These are phyloP conservation scores for Synanthedon andrenaeformis DNA, from an alignment of 2,888 invertebrate genomes.

Conservation along the genomic window DNA sequence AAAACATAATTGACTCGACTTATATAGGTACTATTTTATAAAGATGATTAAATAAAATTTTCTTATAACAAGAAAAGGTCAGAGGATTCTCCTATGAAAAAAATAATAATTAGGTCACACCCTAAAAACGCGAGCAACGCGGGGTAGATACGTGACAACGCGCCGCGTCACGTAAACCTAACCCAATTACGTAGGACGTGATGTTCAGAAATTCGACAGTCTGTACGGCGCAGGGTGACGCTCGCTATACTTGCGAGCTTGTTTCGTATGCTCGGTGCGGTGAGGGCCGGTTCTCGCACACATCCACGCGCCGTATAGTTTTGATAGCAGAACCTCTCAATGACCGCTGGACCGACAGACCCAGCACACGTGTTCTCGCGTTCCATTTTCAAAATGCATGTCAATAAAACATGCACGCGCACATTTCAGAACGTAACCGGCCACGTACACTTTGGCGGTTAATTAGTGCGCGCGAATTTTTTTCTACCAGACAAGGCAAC, in stretches of 20 bases:
- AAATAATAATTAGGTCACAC: constrained; percentile 49
- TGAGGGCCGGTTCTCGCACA: constrained; percentile 58
- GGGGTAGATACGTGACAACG: constrained; percentile 38
- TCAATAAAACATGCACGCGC: constrained; percentile 42
- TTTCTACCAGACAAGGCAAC: constrained; percentile 16
- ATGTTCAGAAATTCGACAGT: constrained; percentile 54
- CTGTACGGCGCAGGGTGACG: constrained; percentile 14
- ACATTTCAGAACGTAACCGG: constrained; percentile 43
- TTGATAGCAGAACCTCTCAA: constrained; percentile 53
- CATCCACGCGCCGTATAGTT: constrained; percentile 31
- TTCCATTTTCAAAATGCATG: constrained; percentile 46
- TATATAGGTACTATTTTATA: too few species aligned
- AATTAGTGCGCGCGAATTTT: constrained; percentile 34
- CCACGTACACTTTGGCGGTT: constrained; percentile 31
- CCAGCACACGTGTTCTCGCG: constrained; percentile 68
- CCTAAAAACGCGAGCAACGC: constrained; percentile 24
- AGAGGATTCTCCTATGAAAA: background rate
- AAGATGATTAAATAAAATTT: too few species aligned
- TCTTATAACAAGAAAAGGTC: background rate
- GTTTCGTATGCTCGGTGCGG: constrained; percentile 56
- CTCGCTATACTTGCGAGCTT: constrained; percentile 22
- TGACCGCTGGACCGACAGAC: constrained; percentile 75
- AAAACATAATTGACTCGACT: too few species aligned
- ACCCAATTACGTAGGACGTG: constrained; percentile 65
- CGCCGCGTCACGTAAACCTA: constrained; percentile 59